A percentile compares a stretch with the other conserved stretches of the same genome.
Evolutionary conservation across 2,113 vertebrate species (phyloP).

Genomic region (Climacteris rufus): DNA sequence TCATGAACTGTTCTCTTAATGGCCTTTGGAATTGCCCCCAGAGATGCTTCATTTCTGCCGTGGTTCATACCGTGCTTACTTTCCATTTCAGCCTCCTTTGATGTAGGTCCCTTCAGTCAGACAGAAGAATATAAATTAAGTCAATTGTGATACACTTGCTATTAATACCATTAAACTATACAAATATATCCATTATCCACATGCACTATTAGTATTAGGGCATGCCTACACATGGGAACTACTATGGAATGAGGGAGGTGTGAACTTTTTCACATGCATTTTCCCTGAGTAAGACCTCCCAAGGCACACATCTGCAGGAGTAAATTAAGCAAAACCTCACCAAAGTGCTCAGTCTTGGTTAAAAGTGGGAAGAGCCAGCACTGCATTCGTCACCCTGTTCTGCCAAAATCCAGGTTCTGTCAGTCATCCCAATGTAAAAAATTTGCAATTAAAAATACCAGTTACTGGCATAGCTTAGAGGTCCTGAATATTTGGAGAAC

Average conservation of each 20-base stretch:
- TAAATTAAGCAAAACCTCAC: not conserved
- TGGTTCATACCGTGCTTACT: not conserved
- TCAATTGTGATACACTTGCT: not conserved
- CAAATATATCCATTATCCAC: not conserved
- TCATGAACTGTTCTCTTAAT: slow-evolving; percentile 21
- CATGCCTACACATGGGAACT: not conserved
- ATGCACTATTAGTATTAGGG: not conserved
- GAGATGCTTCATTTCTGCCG: not conserved
- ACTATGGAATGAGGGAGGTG: not conserved
- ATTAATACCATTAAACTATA: not conserved
- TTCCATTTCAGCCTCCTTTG: slow-evolving; percentile 13
- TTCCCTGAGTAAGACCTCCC: not conserved
- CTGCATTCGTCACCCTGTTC: not conserved
- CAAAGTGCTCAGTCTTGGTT: not conserved
- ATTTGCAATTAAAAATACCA: not conserved
- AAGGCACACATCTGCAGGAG: not conserved
- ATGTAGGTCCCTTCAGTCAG: not conserved
- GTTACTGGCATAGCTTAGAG: not conserved
- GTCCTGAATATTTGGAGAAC: not conserved
- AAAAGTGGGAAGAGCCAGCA: not conserved
- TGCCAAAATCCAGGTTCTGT: not conserved
- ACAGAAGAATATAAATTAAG: not conserved
- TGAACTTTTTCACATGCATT: not conserved
- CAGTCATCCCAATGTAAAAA: not conserved
- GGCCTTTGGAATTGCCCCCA: not conserved